Conservation (phyloP, 1,140 invertebrate species). For the Whitmania pigra region DNA sequence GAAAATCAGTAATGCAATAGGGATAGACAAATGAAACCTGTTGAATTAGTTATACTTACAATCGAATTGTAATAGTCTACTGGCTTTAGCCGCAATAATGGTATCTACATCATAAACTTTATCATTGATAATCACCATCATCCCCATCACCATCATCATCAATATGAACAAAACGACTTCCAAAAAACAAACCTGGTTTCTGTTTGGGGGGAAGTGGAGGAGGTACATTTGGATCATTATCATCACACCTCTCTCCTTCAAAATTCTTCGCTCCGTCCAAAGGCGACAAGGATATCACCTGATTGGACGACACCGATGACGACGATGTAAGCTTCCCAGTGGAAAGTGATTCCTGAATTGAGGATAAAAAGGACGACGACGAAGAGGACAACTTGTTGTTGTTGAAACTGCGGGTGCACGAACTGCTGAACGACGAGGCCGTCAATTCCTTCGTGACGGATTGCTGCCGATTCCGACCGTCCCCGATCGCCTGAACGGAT, state of each 20-base stretch:
- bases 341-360: not conserved
- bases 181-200: constrained; percentile 65
- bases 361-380: not conserved
- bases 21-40: not conserved
- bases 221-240: constrained; percentile 45
- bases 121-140: not conserved
- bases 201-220: constrained; percentile 80
- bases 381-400: not conserved
- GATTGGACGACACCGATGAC: not conserved
- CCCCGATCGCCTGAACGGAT: too few relatives aligned
- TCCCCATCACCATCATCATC: not conserved
- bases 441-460: not conserved
- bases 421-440: not conserved
- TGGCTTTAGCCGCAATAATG: not conserved
- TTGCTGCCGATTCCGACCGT: not conserved
- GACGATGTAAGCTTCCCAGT: not conserved
- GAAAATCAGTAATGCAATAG: not conserved
- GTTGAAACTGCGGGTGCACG: not conserved
- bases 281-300: not conserved
- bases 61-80: not conserved
- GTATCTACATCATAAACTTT: not conserved
- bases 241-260: constrained; percentile 8
- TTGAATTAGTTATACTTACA: not conserved
- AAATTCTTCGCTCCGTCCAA: not conserved
- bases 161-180: not conserved